Conservation (phyloP, 2,888 invertebrate genomes). For the Philaethria dido region DNA sequence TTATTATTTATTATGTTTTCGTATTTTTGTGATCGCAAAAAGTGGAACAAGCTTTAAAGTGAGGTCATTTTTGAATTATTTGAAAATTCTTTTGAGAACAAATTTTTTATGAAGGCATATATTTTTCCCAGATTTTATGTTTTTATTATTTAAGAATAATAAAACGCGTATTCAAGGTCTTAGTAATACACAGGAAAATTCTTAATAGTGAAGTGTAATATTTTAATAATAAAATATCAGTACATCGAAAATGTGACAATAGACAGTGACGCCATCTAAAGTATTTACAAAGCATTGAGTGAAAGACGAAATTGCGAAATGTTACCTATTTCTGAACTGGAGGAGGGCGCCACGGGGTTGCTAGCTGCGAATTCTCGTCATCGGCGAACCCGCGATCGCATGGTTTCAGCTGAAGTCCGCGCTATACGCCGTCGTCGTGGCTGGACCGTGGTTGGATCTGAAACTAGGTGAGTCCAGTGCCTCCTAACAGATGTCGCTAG, state of each 20-base stretch:
- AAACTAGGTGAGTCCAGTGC: slow-evolving; percentile 85
- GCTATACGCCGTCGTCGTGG: slow-evolving; percentile 86
- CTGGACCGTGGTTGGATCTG: slow-evolving; percentile 90
- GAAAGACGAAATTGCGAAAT: slow-evolving; percentile 50
- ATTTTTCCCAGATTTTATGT: neutral
- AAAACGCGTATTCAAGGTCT: neutral
- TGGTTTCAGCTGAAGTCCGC: slow-evolving; percentile 76
- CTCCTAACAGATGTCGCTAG: slow-evolving; percentile 66
- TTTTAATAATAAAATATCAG: neutral
- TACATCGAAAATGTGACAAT: slow-evolving; percentile 39
- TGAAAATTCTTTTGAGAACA: neutral
- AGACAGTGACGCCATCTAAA: slow-evolving; percentile 47
- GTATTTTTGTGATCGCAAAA: slow-evolving; percentile 16
- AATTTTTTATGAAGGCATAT: neutral
- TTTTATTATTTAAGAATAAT: neutral
- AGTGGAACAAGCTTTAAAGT: neutral
- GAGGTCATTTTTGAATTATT: slow-evolving; percentile 11
- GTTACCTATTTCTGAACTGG: slow-evolving; percentile 75
- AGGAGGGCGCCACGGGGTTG: slow-evolving; percentile 68
- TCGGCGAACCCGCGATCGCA: slow-evolving; percentile 70
- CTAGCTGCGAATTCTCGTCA: slow-evolving; percentile 61
- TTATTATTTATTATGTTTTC: slow-evolving; percentile 24
- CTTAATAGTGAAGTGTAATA: neutral
- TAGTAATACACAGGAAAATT: neutral
- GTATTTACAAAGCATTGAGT: slow-evolving; percentile 23